Evolutionary conservation across 2,113 vertebrate species (phyloP).

Genomic region (Cyprinus carpio): DNA sequence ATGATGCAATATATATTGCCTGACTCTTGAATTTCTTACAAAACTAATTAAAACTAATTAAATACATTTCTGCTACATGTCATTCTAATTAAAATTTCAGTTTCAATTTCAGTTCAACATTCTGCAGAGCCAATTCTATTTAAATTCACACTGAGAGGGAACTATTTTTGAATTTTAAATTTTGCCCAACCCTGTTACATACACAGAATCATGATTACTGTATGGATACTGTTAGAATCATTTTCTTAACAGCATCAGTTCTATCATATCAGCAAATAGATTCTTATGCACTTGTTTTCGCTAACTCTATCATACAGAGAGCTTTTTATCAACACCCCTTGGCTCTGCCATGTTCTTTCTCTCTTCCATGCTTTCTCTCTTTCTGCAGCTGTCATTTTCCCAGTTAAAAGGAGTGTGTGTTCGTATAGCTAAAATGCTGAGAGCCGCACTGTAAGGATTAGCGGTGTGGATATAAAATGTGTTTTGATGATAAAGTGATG

Average conservation of each 20-base stretch:
- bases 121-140: background rate
- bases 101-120: background rate
- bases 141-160: background rate
- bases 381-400: conserved; percentile 20
- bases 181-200: background rate
- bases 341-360: background rate
- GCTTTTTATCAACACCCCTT: conserved; percentile 2
- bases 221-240: conserved; percentile 1
- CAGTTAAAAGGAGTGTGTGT: background rate
- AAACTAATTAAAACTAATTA: too few species aligned
- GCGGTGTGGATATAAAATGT: conserved; percentile 43
- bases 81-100: background rate
- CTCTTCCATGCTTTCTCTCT: background rate
- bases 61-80: background rate
- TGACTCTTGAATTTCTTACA: background rate
- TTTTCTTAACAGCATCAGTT: background rate
- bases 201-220: background rate
- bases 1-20: background rate
- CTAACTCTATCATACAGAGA: background rate
- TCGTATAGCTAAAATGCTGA: conserved; percentile 24
- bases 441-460: conserved; percentile 48
- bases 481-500: conserved; percentile 56
- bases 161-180: background rate
- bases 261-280: background rate
- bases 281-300: background rate